Conservation (phyloP, 53 echinoderm and acorn worm genomes). For the Echinometra lucunter region DNA sequence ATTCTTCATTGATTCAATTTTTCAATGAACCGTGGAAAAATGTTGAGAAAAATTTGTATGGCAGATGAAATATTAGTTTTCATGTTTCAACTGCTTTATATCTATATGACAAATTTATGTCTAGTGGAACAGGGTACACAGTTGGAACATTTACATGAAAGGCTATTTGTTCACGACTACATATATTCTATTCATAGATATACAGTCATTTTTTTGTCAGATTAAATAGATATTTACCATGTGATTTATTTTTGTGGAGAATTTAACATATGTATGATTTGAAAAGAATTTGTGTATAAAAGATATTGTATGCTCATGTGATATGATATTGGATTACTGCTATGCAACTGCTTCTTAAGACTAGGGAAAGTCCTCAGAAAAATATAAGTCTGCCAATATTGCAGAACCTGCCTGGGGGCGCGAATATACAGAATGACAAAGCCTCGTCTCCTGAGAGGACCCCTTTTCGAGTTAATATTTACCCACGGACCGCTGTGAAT, state of each 20-base stretch:
- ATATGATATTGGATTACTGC: neutral
- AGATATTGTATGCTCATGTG: neutral
- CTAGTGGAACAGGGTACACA: neutral
- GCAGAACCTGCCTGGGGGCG: constrained; percentile 38
- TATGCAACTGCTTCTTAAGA: neutral
- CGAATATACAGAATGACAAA: constrained; percentile 40
- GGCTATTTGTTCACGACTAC: neutral
- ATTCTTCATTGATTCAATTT: neutral
- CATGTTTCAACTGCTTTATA: neutral
- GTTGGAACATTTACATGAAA: neutral
- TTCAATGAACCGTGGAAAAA: neutral
- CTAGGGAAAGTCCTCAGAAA: constrained; percentile 44
- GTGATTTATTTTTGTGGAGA: neutral
- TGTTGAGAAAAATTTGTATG: neutral
- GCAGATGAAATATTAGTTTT: neutral
- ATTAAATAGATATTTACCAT: too few species aligned
- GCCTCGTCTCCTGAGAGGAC: neutral
- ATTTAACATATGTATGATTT: neutral
- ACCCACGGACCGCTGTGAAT: constrained; percentile 58
- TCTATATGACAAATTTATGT: neutral
- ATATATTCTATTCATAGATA: too few species aligned
- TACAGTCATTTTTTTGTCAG: too few species aligned
- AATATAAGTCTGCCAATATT: constrained; percentile 53
- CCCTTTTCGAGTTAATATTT: constrained; percentile 61
- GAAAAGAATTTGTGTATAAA: neutral